Base-by-base conservation (phyloP, 30 jellyfish, hydroid and myxozoan species). In the Pelagia noctiluca region DNA sequence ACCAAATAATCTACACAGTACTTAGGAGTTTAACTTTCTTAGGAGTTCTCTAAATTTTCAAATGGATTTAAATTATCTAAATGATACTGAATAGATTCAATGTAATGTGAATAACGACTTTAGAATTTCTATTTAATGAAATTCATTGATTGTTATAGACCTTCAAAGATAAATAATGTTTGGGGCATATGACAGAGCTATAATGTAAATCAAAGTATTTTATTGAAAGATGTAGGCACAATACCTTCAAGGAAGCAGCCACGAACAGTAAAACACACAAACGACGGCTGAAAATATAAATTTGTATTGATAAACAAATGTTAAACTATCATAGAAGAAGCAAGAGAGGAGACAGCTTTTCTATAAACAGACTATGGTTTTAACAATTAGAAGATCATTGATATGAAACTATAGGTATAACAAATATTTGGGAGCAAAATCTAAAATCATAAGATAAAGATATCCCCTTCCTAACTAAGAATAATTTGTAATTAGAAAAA, bases 161-260 rank as follows among this genome's bases (percentile, higher is more conserved):
- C n/a, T n/a, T n/a, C n/a, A n/a, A n/a, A n/a, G n/a, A n/a, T n/a
- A n/a, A n/a, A n/a, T n/a, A n/a, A n/a, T n/a, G n/a, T n/a, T n/a
- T n/a, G n/a, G n/a, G n/a, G n/a, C n/a, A n/a, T n/a, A n/a, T n/a
- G n/a, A n/a, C n/a, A n/a, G n/a, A n/a, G n/a, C n/a, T n/a, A n/a
- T n/a, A n/a, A n/a, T n/a, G n/a, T n/a, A n/a, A n/a, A n/a, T n/a
- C n/a, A n/a, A n/a, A n/a, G n/a, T n/a, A n/a, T n/a, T n/a, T n/a
- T n/a, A n/a, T n/a, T n/a, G n/a, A n/a, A n/a, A n/a, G n/a, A n/a
- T n/a, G n/a, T n/a, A n/a, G 57, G 36, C 3, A 26, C 21, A 54
- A 35, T 80, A 48, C 85, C 85, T 35, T 80, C 91, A 2, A 80
- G 21, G 53, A 63, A 80, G 24, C 28, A 50, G 8, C 91, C 91